phyloP scores from a whole-genome alignment of 2,888 invertebrate genomes.

The Ditula angustiorana region DNA sequence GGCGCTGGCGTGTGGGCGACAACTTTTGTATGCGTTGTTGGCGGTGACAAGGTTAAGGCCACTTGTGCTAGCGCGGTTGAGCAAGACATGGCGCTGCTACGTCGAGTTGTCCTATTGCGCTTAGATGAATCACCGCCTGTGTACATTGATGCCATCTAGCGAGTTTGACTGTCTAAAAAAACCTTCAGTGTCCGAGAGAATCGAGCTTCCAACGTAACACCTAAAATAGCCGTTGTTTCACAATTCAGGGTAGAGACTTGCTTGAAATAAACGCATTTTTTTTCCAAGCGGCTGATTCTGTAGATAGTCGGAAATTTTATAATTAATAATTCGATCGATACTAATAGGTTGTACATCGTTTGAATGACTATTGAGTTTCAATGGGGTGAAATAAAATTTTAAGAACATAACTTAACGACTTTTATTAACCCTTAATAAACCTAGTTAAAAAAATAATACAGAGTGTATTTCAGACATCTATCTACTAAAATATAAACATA shows the following conservation, averaged over 20 bases:
- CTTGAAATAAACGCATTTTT: conserved; percentile 49
- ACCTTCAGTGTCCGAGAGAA: no score
- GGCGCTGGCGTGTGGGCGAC: no score
- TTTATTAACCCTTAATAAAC: conserved; percentile 47
- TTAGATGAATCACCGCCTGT: no score
- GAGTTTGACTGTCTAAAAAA: no score
- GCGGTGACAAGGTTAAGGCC: no score
- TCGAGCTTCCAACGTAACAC: neutral
- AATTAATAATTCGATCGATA: conserved; percentile 57
- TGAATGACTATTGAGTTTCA: conserved; percentile 77
- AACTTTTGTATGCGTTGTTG: no score
- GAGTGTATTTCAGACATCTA: no score
- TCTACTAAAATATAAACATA: neutral
- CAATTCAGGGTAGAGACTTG: conserved; percentile 60
- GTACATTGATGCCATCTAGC: no score
- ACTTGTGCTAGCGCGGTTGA: no score
- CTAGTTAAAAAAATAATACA: neutral
- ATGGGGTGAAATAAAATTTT: conserved; percentile 84
- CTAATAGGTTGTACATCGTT: conserved; percentile 78
- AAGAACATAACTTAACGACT: conserved; percentile 63
- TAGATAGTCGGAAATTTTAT: conserved; percentile 67
- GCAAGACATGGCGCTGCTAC: no score
- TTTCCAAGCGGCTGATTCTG: conserved; percentile 53
- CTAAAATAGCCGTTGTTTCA: conserved; percentile 40
- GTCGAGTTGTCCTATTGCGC: no score